phyloP scores from a whole-genome alignment of 1,140 invertebrate species.

The Magallana ariakensis region DNA sequence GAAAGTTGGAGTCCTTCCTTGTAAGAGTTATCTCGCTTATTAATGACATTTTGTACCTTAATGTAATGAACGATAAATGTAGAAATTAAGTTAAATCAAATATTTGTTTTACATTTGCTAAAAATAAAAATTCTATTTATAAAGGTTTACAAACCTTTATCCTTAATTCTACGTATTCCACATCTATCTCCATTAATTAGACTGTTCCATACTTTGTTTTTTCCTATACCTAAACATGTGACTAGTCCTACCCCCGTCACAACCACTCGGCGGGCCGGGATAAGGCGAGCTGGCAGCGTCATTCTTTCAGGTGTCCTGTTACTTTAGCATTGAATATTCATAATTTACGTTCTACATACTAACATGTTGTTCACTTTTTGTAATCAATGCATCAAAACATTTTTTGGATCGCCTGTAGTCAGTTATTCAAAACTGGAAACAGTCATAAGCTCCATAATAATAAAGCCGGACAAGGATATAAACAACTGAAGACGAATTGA shows the following conservation, averaged over 20 bases:
- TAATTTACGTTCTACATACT: not conserved
- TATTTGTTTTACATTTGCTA: too few relatives aligned
- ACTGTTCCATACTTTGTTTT: slow-evolving; percentile 25
- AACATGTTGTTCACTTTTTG: not conserved
- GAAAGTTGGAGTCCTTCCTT: too few relatives aligned
- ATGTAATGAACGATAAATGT: too few relatives aligned
- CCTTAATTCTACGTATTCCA: slow-evolving; percentile 8
- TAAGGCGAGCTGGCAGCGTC: not conserved
- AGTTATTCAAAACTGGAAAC: not conserved
- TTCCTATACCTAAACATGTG: slow-evolving; percentile 6
- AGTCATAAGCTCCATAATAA: not conserved
- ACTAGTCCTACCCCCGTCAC: slow-evolving; percentile 5
- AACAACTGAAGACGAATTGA: not conserved
- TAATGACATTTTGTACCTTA: too few relatives aligned
- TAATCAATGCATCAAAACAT: too few relatives aligned
- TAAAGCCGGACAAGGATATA: not conserved
- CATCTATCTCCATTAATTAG: not conserved
- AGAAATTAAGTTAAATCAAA: too few relatives aligned
- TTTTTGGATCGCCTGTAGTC: too few relatives aligned
- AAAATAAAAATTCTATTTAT: too few relatives aligned
- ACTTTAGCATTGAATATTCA: not conserved
- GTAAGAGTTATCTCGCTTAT: too few relatives aligned
- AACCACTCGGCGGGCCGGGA: not conserved
- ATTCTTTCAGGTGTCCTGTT: not conserved
- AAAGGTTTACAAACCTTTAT: not conserved